These are phyloP conservation scores for Bhutanitis thaidina DNA, from an alignment of 2,888 invertebrate species.

Conservation along the genomic window DNA sequence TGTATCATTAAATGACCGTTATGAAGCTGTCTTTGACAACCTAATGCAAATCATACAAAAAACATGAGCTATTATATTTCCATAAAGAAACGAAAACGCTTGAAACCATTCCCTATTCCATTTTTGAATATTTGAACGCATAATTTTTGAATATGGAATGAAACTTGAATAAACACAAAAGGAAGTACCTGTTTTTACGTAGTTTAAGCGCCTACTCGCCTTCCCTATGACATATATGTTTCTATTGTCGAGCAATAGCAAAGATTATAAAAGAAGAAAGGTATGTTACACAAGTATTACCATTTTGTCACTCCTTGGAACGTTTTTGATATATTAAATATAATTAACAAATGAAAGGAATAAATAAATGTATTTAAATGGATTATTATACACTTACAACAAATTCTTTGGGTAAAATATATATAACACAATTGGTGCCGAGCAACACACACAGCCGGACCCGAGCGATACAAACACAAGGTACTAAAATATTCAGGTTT, in stretches of 20 bases:
- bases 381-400: too few species aligned
- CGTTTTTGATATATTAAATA: background rate
- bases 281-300: conserved; percentile 7
- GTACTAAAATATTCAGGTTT: too few species aligned
- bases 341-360: too few species aligned
- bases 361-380: too few species aligned
- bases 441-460: too few species aligned
- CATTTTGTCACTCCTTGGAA: conserved; percentile 1
- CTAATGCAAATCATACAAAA: conserved; percentile 45
- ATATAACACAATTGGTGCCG: too few species aligned
- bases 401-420: too few species aligned
- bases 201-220: conserved; percentile 55
- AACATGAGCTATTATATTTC: conserved; percentile 34
- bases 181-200: conserved; percentile 54
- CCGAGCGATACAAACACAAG: too few species aligned
- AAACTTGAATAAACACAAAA: conserved; percentile 52
- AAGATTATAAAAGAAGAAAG: conserved; percentile 52
- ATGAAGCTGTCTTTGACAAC: too few species aligned
- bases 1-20: too few species aligned
- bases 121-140: conserved; percentile 54
- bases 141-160: conserved; percentile 66
- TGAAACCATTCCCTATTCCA: conserved; percentile 24
- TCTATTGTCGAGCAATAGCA: conserved; percentile 58
- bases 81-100: conserved; percentile 39
- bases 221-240: conserved; percentile 59